phyloP scores from a whole-genome alignment of 2,888 invertebrate species.

The Ophion costatus region DNA sequence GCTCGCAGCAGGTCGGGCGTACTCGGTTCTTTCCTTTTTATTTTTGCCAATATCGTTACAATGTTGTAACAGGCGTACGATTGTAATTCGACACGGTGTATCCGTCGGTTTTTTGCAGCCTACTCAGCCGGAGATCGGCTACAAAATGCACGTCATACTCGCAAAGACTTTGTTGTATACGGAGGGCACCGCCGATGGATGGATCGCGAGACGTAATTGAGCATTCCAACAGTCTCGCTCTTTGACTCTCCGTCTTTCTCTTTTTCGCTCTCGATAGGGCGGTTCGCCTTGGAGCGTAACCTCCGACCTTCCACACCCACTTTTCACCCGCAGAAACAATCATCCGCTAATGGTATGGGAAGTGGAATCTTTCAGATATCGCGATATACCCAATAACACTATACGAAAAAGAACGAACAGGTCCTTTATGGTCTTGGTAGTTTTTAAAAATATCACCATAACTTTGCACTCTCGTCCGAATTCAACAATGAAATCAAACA shows the following conservation, averaged over 20 bases:
- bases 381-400: not conserved
- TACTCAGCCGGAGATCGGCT: not conserved
- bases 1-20: not conserved
- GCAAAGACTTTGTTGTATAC: not conserved
- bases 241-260: not conserved
- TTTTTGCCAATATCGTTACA: not conserved
- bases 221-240: not conserved
- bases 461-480: no score
- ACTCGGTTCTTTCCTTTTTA: not conserved
- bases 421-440: no score
- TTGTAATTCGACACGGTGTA: slow-evolving; percentile 28
- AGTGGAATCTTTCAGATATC: not conserved
- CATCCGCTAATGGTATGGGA: not conserved
- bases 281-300: not conserved
- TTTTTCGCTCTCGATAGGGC: not conserved
- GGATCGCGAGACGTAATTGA: not conserved
- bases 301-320: not conserved
- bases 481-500: no score
- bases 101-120: not conserved
- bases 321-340: not conserved
- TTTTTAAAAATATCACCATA: no score
- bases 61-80: slow-evolving; percentile 15
- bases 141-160: not conserved
- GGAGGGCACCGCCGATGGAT: not conserved
- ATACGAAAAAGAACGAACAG: not conserved